Evolutionary conservation across 2,797 vertebrate genomes (phyloP).

Genomic region (Podarcis siculus): DNA sequence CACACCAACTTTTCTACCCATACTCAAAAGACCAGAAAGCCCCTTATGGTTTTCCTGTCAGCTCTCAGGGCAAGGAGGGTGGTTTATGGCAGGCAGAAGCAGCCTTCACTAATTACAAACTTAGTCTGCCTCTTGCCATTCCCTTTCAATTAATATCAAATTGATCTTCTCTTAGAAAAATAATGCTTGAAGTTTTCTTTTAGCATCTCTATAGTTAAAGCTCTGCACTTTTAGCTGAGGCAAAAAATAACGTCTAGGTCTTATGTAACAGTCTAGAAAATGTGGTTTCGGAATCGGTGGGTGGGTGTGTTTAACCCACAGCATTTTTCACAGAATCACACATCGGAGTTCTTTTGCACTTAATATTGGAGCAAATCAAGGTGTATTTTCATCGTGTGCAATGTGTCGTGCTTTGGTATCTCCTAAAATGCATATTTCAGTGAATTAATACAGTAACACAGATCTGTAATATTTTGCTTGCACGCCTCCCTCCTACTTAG

Average conservation of each 20-base stretch:
- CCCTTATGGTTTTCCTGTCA: background rate
- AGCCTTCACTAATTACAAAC: background rate
- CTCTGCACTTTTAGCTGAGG: rapidly evolving
- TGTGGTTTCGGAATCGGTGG: background rate
- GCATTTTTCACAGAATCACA: conserved; percentile 15
- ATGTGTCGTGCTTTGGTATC: background rate
- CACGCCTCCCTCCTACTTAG: background rate
- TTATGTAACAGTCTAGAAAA: background rate
- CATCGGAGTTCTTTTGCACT: background rate
- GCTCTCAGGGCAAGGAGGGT: too few species aligned
- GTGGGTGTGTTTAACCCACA: rapidly evolving
- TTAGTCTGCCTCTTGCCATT: too few species aligned
- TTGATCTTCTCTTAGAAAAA: background rate
- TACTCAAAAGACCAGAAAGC: too few species aligned
- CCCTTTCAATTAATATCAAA: background rate
- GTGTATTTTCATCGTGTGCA: background rate
- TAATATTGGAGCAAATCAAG: background rate
- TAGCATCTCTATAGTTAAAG: conserved; percentile 2
- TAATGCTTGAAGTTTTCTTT: background rate
- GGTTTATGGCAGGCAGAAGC: too few species aligned
- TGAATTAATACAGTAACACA: conserved; percentile 16
- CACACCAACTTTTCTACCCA: too few species aligned
- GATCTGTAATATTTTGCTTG: background rate
- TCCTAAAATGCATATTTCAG: conserved; percentile 3
- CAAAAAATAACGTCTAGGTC: background rate